These are phyloP conservation scores for Hipposideros armiger DNA, from an alignment of 2,113 vertebrate genomes.

Conservation along the genomic window DNA sequence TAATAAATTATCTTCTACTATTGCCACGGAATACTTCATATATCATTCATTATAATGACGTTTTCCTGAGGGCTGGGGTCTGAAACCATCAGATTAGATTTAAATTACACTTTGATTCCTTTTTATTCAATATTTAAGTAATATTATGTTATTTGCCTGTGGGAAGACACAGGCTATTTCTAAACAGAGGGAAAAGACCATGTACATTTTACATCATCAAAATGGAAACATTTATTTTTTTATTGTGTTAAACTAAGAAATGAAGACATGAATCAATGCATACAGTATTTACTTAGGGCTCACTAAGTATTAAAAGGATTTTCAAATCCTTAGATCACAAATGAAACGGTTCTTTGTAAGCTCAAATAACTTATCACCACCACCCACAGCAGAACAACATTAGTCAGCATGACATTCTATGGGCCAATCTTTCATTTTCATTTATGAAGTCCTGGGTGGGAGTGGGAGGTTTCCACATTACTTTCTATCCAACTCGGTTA, in stretches of 20 bases:
- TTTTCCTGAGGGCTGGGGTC: background rate
- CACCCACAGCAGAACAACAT: background rate
- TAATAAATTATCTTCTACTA: conserved; percentile 8
- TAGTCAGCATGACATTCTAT: background rate
- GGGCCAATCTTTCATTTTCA: background rate
- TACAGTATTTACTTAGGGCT: background rate
- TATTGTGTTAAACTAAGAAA: conserved; percentile 4
- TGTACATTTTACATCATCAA: background rate
- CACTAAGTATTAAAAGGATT: background rate
- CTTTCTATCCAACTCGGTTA: background rate
- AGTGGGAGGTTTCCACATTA: background rate
- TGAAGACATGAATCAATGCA: background rate
- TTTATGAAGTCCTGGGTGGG: background rate
- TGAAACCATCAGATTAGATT: conserved; percentile 26
- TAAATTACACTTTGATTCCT: background rate
- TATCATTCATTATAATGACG: background rate
- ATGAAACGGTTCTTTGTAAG: background rate
- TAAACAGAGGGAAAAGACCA: background rate
- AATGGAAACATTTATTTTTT: background rate
- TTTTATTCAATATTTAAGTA: conserved; percentile 42
- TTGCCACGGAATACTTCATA: background rate
- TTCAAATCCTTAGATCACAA: background rate
- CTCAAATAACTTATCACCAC: background rate
- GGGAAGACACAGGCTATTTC: background rate
- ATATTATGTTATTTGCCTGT: background rate